Conservation (phyloP, 1,140 invertebrate species). For the Drosophila bipectinata region DNA sequence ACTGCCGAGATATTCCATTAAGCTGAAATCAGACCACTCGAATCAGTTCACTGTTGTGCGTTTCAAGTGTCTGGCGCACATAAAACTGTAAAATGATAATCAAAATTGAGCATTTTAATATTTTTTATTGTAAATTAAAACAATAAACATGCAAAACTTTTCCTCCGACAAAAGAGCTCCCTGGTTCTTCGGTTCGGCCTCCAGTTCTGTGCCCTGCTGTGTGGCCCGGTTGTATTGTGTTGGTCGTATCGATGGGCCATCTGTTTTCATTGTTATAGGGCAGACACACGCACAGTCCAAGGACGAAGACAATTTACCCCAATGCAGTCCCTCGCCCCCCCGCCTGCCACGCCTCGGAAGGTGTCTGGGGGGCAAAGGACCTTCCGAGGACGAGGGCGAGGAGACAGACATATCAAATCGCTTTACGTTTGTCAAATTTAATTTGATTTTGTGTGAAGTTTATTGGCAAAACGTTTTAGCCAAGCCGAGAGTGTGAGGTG, state of each 20-base stretch:
- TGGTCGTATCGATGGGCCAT: slow-evolving; percentile 65
- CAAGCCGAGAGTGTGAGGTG: slow-evolving; percentile 3
- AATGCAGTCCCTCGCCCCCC: slow-evolving; percentile 8
- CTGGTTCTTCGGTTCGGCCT: slow-evolving; percentile 3
- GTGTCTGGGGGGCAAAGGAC: slow-evolving; percentile 13
- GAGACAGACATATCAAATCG: slow-evolving; percentile 74
- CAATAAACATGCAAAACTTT: slow-evolving; percentile 75
- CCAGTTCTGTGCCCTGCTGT: slow-evolving; percentile 1
- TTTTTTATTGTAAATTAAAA: slow-evolving; percentile 81
- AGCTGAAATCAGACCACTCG: slow-evolving; percentile 29
- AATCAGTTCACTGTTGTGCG: slow-evolving; percentile 37
- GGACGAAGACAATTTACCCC: slow-evolving; percentile 37
- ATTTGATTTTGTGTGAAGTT: slow-evolving; percentile 83
- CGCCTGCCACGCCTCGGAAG: neutral
- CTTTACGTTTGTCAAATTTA: slow-evolving; percentile 82
- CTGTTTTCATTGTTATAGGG: slow-evolving; percentile 78
- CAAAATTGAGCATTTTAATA: slow-evolving; percentile 77
- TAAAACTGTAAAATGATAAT: slow-evolving; percentile 79
- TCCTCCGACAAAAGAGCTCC: slow-evolving; percentile 7
- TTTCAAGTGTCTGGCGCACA: slow-evolving; percentile 53
- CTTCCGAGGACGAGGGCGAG: neutral
- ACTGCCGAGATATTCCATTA: slow-evolving; percentile 33
- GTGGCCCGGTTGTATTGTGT: slow-evolving; percentile 20
- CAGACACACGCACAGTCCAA: slow-evolving; percentile 56
- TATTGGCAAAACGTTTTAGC: slow-evolving; percentile 79